A percentile compares a stretch with the other conserved stretches of the same genome.
phyloP scores from a whole-genome alignment of 1,140 invertebrate genomes.

The Cydia pomonella region DNA sequence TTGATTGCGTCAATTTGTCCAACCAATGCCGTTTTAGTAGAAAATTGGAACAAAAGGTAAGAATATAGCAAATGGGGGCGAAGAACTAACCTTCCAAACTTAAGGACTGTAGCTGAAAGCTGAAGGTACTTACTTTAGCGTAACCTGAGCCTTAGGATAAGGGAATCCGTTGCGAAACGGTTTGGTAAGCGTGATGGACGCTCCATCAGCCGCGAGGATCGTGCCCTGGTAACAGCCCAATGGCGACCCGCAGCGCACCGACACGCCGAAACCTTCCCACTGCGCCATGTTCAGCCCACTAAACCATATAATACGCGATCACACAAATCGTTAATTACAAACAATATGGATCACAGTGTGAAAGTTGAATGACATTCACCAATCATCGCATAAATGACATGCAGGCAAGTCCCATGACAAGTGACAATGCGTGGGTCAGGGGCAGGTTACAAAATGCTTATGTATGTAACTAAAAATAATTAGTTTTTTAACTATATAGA shows the following conservation, averaged over 20 bases:
- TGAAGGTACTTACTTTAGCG: slow-evolving; percentile 65
- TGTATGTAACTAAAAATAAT: no score
- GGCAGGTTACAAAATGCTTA: background rate
- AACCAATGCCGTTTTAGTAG: no score
- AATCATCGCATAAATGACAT: slow-evolving; percentile 6
- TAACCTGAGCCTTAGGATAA: slow-evolving; percentile 74
- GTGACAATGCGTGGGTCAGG: background rate
- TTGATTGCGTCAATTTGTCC: no score
- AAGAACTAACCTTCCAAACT: no score
- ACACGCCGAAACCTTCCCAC: slow-evolving; percentile 88
- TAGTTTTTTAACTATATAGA: no score
- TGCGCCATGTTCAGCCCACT: slow-evolving; percentile 74
- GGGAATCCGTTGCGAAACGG: slow-evolving; percentile 92
- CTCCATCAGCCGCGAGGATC: slow-evolving; percentile 86
- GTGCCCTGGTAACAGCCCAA: slow-evolving; percentile 90
- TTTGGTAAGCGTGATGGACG: slow-evolving; percentile 87
- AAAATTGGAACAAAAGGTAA: no score
- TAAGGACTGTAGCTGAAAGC: background rate
- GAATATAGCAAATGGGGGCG: no score
- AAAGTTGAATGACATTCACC: background rate
- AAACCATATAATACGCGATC: background rate
- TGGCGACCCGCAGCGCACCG: slow-evolving; percentile 86
- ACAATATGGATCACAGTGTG: background rate
- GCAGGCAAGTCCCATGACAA: background rate
- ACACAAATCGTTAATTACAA: slow-evolving; percentile 1